phyloP scores from a whole-genome alignment of 2,113 vertebrate genomes.

The Syngnathus floridae region DNA sequence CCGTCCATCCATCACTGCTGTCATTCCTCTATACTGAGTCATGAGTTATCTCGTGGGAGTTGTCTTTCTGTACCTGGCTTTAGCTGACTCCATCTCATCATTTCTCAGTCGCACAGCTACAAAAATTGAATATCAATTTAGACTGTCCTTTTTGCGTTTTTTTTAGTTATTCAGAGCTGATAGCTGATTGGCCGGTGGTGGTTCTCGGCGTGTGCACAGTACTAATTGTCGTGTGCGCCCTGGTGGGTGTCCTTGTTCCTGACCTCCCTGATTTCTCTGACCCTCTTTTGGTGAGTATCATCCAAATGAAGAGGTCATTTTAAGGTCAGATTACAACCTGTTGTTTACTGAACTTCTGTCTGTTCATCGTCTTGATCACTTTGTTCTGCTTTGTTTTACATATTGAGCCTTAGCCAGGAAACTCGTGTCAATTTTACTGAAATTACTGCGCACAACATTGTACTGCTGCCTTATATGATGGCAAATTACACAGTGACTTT shows the following conservation, averaged over 20 bases:
- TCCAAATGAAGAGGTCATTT: no score
- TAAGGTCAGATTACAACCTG: no score
- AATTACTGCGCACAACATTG: no score
- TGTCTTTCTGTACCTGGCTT: slow-evolving; percentile 31
- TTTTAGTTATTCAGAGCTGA: slow-evolving; percentile 86
- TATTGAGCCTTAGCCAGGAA: no score
- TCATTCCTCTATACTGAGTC: slow-evolving; percentile 63
- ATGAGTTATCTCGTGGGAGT: slow-evolving; percentile 36
- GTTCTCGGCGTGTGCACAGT: slow-evolving; percentile 93
- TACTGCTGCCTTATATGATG: background rate
- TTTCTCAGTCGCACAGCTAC: background rate
- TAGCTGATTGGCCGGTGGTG: slow-evolving; percentile 96
- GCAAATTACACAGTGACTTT: background rate
- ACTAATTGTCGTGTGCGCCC: slow-evolving; percentile 88
- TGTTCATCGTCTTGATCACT: no score
- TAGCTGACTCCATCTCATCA: slow-evolving; percentile 8
- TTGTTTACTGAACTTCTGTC: no score
- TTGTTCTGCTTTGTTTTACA: no score
- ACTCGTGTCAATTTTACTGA: no score
- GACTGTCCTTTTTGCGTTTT: slow-evolving; percentile 1
- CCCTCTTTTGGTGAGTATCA: slow-evolving; percentile 83
- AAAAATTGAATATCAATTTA: background rate
- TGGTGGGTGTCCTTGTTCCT: slow-evolving; percentile 88
- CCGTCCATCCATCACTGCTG: slow-evolving; percentile 46
- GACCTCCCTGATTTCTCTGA: slow-evolving; percentile 97